These are phyloP conservation scores for Crypturellus tataupa DNA, from an alignment of 2,797 vertebrate species.

Conservation along the genomic window DNA sequence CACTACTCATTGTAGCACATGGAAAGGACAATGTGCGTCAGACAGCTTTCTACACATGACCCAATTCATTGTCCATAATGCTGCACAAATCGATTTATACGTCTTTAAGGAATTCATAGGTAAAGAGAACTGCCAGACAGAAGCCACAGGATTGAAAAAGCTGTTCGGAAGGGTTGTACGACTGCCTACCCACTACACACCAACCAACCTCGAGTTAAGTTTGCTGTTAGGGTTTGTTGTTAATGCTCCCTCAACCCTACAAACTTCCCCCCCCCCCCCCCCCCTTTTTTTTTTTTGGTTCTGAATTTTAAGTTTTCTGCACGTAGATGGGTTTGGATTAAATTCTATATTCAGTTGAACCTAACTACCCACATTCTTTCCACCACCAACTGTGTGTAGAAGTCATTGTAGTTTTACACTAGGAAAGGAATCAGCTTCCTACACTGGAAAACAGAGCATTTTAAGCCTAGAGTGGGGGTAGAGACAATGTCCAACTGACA, in stretches of 20 bases:
- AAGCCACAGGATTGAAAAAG: fast-evolving
- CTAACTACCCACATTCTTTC: not conserved
- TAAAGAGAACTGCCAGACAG: not conserved
- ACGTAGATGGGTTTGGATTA: not conserved
- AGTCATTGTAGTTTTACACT: not conserved
- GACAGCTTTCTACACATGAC: fast-evolving
- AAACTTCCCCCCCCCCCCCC: no score
- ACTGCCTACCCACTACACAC: not conserved
- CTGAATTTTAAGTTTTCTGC: not conserved
- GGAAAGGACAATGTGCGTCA: fast-evolving
- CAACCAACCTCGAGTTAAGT: fast-evolving
- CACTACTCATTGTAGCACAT: fast-evolving
- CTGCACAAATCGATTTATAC: not conserved
- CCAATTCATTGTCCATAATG: fast-evolving
- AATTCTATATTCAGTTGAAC: not conserved
- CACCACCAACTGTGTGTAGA: not conserved
- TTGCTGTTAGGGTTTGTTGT: not conserved
- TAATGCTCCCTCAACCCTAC: not conserved
- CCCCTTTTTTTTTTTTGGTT: no score
- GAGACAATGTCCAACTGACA: not conserved
- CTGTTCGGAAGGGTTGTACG: not conserved
- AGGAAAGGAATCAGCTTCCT: not conserved
- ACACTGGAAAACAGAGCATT: not conserved
- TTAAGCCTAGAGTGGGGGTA: not conserved
- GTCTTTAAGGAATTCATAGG: not conserved